phyloP scores from a whole-genome alignment of 2,113 vertebrate species.

The Gobius niger region DNA sequence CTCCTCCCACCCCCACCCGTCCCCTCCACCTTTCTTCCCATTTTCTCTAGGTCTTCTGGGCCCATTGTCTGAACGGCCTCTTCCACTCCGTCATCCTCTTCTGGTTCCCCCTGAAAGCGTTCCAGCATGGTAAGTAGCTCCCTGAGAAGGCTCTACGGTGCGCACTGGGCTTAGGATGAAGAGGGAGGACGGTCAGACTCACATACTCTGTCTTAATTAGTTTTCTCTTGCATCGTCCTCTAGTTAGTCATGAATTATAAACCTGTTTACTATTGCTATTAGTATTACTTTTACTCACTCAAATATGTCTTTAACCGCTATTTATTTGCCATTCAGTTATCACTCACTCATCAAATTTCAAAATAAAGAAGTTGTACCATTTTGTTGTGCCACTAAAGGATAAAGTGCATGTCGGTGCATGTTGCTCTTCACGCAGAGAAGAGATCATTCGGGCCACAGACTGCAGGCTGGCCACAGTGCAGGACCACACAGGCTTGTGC shows the following conservation, averaged over 20 bases:
- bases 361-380: background rate
- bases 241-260: conserved; percentile 57
- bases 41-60: conserved; percentile 95
- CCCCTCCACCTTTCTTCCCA: conserved; percentile 57
- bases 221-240: conserved; percentile 57
- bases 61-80: conserved; percentile 99
- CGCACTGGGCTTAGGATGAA: conserved; percentile 35
- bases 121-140: conserved; percentile 91
- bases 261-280: conserved; percentile 22
- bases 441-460: conserved; percentile 47
- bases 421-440: conserved; percentile 31
- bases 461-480: conserved; percentile 57
- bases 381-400: too few species aligned
- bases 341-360: background rate
- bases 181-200: conserved; percentile 59
- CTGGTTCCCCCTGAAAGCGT: conserved; percentile 98
- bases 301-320: conserved; percentile 13
- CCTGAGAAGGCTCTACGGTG: conserved; percentile 46
- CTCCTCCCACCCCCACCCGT: conserved; percentile 31
- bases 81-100: conserved; percentile 99
- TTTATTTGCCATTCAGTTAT: conserved; percentile 14
- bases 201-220: conserved; percentile 71
- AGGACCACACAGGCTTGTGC: conserved; percentile 79
- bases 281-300: conserved; percentile 11
- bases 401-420: conserved; percentile 15